phyloP scores from a whole-genome alignment of 2,113 vertebrate species.

The Bostrychus sinensis region DNA sequence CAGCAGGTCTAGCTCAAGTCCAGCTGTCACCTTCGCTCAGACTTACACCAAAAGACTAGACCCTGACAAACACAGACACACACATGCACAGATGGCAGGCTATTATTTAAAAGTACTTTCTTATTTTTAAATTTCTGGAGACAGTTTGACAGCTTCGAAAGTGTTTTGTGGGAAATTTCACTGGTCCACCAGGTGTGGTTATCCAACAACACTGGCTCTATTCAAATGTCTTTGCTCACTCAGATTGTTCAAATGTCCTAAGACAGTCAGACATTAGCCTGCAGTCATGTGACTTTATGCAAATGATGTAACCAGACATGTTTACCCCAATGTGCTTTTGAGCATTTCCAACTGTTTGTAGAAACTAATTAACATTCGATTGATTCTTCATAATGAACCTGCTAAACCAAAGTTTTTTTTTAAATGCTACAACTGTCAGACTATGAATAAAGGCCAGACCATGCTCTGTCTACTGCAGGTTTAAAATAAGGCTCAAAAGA shows the following conservation, averaged over 20 bases:
- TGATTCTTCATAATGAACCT: background rate
- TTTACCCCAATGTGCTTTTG: no score
- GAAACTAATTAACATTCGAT: background rate
- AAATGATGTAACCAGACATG: background rate
- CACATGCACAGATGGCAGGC: background rate
- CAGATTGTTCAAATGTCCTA: background rate
- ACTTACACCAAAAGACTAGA: background rate
- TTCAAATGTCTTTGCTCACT: constrained; percentile 4
- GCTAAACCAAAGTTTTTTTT: background rate
- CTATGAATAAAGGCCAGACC: constrained; percentile 22
- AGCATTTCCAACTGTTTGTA: no score
- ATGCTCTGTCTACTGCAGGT: background rate
- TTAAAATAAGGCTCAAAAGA: constrained; percentile 25
- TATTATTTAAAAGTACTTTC: constrained; percentile 33
- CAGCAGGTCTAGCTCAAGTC: constrained; percentile 37
- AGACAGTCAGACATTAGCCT: constrained; percentile 9
- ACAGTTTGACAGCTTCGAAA: constrained; percentile 33
- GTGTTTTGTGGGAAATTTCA: constrained; percentile 26
- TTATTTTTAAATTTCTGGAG: constrained; percentile 19
- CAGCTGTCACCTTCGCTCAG: constrained; percentile 48
- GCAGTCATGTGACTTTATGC: background rate
- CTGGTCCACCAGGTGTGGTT: background rate
- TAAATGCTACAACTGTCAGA: constrained; percentile 4
- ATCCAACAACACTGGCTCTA: background rate
- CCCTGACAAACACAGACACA: constrained; percentile 14